These are phyloP conservation scores for Pantherophis vulpinus DNA, from an alignment of 2,797 vertebrate species.

Conservation along the genomic window DNA sequence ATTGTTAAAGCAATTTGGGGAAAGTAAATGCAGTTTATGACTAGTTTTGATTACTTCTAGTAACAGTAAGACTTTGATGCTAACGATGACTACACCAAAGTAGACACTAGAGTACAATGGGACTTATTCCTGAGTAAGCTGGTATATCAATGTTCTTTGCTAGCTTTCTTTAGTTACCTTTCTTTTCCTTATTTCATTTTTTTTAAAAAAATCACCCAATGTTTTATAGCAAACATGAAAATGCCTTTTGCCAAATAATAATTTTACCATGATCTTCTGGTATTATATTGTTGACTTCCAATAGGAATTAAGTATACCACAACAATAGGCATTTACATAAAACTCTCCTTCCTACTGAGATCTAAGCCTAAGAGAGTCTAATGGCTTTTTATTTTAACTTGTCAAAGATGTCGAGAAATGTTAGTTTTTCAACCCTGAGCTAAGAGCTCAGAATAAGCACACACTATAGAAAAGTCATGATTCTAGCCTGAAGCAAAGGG, in stretches of 20 bases:
- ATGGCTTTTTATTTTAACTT: slow-evolving; percentile 56
- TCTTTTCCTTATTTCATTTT: neutral
- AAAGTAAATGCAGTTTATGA: neutral
- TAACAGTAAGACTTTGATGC: neutral
- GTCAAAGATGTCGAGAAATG: slow-evolving; percentile 48
- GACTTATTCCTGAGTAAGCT: neutral
- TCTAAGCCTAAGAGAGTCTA: slow-evolving; percentile 50
- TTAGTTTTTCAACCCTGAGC: slow-evolving; percentile 58
- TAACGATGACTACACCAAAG: neutral
- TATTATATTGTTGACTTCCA: slow-evolving; percentile 32
- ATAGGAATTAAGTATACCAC: neutral
- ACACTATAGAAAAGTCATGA: slow-evolving; percentile 60
- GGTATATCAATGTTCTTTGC: neutral
- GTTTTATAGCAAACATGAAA: slow-evolving; percentile 22
- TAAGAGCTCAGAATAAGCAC: slow-evolving; percentile 52
- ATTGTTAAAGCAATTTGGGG: slow-evolving; percentile 10
- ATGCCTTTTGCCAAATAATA: neutral
- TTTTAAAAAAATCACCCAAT: neutral
- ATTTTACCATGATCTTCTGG: slow-evolving; percentile 14
- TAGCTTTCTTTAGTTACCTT: slow-evolving; percentile 13
- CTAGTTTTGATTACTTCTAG: slow-evolving; percentile 8
- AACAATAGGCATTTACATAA: slow-evolving; percentile 37
- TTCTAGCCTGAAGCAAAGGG: slow-evolving; percentile 71
- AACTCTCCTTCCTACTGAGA: slow-evolving; percentile 44
- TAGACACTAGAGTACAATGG: neutral